A percentile compares a stretch with the other conserved stretches of the same genome.
Conservation (phyloP, 2,113 vertebrate species). For the Aptenodytes forsteri region DNA sequence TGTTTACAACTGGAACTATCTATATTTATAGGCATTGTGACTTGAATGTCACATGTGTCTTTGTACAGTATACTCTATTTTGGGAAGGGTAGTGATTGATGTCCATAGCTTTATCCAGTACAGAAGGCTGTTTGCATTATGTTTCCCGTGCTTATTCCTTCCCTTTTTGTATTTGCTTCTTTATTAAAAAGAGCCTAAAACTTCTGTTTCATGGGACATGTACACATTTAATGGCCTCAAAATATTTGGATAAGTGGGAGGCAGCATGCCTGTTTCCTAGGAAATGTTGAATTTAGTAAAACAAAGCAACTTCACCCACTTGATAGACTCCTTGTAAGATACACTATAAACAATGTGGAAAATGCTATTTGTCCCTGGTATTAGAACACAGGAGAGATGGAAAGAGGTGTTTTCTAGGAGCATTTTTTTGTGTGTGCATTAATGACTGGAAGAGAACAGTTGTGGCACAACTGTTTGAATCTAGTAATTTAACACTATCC, state of each 20-base stretch:
- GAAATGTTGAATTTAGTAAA: neutral
- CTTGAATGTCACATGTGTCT: conserved; percentile 46
- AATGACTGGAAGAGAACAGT: neutral
- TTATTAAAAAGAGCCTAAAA: neutral
- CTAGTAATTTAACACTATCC: conserved; percentile 5
- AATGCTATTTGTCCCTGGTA: neutral
- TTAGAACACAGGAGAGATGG: neutral
- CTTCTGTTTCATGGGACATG: neutral
- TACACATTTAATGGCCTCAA: neutral
- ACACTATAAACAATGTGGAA: neutral
- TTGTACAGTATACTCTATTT: conserved; percentile 44
- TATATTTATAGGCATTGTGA: conserved; percentile 51
- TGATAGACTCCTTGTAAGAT: neutral
- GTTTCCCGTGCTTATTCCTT: neutral
- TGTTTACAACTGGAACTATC: conserved; percentile 15
- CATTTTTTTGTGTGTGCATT: neutral
- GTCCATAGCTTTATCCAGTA: neutral
- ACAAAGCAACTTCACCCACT: neutral
- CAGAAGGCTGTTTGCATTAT: neutral
- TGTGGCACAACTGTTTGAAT: neutral
- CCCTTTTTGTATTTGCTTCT: neutral
- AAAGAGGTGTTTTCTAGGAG: neutral
- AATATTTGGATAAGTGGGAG: neutral
- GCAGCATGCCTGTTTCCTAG: neutral
- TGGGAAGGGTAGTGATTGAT: conserved; percentile 23